These are phyloP conservation scores for Limenitis camilla DNA, from an alignment of 2,888 invertebrate species.

Conservation along the genomic window DNA sequence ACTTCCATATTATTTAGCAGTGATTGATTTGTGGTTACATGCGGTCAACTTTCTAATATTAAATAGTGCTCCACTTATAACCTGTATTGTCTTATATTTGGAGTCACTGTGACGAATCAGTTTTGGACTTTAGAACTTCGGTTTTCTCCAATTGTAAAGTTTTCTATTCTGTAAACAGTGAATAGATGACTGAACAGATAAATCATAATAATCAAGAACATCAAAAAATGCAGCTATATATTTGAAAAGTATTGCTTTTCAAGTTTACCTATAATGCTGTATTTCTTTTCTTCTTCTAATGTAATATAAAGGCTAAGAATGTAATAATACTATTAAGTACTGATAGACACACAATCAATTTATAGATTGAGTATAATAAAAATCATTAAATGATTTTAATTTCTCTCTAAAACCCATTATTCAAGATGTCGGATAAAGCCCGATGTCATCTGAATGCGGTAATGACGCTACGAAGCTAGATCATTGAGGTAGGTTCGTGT, in stretches of 20 bases:
- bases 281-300: too few relatives aligned
- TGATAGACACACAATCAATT: not conserved
- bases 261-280: too few relatives aligned
- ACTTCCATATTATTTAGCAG: not conserved
- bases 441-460: conserved; percentile 34
- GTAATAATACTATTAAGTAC: too few relatives aligned
- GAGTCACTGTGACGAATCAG: too few relatives aligned
- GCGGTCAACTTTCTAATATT: not conserved
- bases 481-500: conserved; percentile 19
- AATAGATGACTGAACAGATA: too few relatives aligned
- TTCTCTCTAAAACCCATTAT: conserved; percentile 13
- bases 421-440: conserved; percentile 12
- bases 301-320: too few relatives aligned
- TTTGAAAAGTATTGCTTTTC: too few relatives aligned
- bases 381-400: not conserved
- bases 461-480: conserved; percentile 47
- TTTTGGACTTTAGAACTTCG: too few relatives aligned
- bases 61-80: not conserved
- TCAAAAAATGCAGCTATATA: too few relatives aligned
- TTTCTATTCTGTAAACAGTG: too few relatives aligned
- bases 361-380: not conserved
- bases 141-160: too few relatives aligned
- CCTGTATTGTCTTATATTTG: not conserved
- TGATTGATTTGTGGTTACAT: conserved; percentile 7
- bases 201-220: too few relatives aligned